These are phyloP conservation scores for Sylvilagus bachmani DNA, from an alignment of 2,113 vertebrate genomes.

Conservation along the genomic window DNA sequence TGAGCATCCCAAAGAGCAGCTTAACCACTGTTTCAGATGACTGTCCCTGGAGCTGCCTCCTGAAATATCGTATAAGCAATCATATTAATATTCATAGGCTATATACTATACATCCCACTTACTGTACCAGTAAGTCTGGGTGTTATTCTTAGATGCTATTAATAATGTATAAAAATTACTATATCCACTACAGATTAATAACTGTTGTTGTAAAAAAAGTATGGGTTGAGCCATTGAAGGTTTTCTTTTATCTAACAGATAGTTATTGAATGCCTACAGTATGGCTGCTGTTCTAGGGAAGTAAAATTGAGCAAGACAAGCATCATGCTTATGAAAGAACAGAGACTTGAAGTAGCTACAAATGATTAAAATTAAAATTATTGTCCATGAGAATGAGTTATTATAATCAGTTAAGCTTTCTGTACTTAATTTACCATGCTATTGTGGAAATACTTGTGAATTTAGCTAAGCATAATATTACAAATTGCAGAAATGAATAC, in stretches of 20 bases:
- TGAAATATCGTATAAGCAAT: neutral
- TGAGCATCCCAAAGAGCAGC: no score
- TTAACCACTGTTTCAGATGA: no score
- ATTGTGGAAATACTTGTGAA: neutral
- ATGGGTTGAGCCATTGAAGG: neutral
- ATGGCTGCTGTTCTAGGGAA: neutral
- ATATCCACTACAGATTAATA: neutral
- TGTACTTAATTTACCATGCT: neutral
- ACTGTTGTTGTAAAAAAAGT: neutral
- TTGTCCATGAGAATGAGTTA: neutral
- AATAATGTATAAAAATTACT: neutral
- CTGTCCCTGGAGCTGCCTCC: neutral
- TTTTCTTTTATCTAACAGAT: neutral
- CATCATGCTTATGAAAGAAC: neutral
- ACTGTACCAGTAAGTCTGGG: neutral
- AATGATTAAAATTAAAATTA: neutral
- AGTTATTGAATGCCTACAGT: neutral
- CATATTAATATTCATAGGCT: neutral
- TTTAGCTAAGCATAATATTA: neutral
- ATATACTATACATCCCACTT: neutral
- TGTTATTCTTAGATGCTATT: neutral
- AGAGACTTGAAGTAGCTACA: neutral
- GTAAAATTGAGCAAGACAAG: neutral
- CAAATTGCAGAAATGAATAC: neutral
- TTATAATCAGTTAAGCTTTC: neutral